Evolutionary conservation across 2,888 invertebrate genomes (phyloP).

Genomic region (Phymatocera aterrima): DNA sequence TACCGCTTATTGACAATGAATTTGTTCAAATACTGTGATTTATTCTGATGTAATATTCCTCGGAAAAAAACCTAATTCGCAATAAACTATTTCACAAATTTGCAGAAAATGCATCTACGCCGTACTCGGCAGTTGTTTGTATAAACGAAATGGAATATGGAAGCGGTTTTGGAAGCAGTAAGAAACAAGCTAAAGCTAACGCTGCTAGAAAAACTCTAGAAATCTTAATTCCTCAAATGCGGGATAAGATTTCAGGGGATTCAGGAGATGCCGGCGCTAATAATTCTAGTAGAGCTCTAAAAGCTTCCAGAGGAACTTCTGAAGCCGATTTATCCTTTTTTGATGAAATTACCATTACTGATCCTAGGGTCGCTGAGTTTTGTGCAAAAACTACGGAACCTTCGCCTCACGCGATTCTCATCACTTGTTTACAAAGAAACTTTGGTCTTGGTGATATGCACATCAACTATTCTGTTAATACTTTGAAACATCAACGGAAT

Average conservation of each 20-base stretch:
- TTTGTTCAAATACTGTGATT: neutral
- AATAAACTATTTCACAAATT: too few species aligned
- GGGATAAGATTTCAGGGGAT: conserved; percentile 85
- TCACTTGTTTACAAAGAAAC: conserved; percentile 94
- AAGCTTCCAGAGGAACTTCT: conserved; percentile 69
- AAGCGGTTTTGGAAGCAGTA: conserved; percentile 94
- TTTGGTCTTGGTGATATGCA: conserved; percentile 93
- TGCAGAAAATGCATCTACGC: conserved; percentile 91
- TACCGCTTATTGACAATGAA: neutral
- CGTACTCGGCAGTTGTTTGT: conserved; percentile 94
- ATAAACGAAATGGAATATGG: conserved; percentile 97
- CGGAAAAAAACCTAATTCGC: neutral
- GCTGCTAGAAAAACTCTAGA: conserved; percentile 93
- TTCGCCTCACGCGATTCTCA: conserved; percentile 93
- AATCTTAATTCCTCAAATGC: conserved; percentile 95
- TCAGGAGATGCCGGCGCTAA: conserved; percentile 74
- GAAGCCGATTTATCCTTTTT: conserved; percentile 80
- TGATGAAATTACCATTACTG: conserved; percentile 94
- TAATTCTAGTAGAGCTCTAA: conserved; percentile 70
- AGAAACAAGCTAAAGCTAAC: conserved; percentile 96
- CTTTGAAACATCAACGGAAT: conserved; percentile 92
- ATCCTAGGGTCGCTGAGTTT: conserved; percentile 95
- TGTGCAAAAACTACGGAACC: conserved; percentile 98
- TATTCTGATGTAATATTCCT: neutral
- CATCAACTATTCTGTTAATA: conserved; percentile 91